Evolutionary conservation across 2,888 invertebrate genomes (phyloP).

Genomic region (Chymomyza amoena): DNA sequence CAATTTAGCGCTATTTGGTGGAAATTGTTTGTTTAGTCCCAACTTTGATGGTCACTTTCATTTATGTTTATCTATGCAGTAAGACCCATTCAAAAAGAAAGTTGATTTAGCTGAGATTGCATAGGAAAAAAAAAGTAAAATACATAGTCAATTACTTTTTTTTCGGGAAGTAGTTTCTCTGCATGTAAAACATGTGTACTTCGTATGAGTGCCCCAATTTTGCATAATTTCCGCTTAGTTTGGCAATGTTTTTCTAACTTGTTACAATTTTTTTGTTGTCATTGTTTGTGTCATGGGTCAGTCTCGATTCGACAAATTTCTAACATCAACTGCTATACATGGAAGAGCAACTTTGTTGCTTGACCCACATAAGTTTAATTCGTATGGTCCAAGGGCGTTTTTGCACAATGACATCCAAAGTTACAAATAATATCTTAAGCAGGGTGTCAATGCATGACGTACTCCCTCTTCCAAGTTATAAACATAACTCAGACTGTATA

Average conservation of each 20-base stretch:
- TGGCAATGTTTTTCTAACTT: not conserved
- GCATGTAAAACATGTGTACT: not conserved
- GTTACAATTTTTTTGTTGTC: not conserved
- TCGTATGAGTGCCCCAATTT: not conserved
- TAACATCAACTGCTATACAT: not conserved
- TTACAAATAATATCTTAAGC: too few relatives aligned
- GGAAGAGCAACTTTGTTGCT: not conserved
- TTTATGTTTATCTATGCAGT: constrained; percentile 24
- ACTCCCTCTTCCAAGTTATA: not conserved
- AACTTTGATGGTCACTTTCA: constrained; percentile 43
- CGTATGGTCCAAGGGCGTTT: not conserved
- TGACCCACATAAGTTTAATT: not conserved
- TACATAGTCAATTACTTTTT: not conserved
- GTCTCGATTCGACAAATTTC: not conserved
- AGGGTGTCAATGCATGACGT: not conserved
- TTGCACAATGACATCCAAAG: not conserved
- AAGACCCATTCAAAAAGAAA: constrained; percentile 51
- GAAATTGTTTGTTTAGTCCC: constrained; percentile 27
- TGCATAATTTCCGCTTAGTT: not conserved
- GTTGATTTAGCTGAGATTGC: constrained; percentile 41
- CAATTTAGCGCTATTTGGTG: constrained; percentile 31
- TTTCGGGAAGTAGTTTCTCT: not conserved
- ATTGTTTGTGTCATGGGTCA: not conserved
- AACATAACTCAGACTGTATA: not conserved
- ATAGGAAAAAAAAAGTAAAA: not conserved